These are phyloP conservation scores for Aradus depressus DNA, from an alignment of 2,888 invertebrate species.

Conservation along the genomic window DNA sequence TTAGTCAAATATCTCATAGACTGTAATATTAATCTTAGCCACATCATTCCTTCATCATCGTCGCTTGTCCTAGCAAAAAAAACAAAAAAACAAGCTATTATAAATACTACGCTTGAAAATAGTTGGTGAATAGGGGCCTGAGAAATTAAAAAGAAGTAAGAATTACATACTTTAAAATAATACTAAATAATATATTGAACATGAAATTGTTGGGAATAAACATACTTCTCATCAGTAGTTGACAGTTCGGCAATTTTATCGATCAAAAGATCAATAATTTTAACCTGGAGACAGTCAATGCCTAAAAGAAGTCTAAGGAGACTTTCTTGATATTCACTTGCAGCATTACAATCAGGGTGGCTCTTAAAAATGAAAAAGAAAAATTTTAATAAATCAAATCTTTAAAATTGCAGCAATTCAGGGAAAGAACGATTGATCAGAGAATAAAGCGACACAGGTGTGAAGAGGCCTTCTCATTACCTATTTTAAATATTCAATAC, in stretches of 20 bases:
- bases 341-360: slow-evolving; percentile 25
- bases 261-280: slow-evolving; percentile 48
- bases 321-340: slow-evolving; percentile 41
- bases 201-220: slow-evolving; percentile 1
- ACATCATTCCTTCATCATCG: slow-evolving; percentile 25
- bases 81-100: neutral
- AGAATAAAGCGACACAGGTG: too few species aligned
- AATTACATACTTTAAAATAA: neutral
- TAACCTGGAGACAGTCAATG: slow-evolving; percentile 48
- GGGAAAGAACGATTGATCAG: neutral
- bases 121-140: slow-evolving; percentile 11
- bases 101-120: neutral
- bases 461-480: too few species aligned
- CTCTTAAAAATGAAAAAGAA: slow-evolving; percentile 18
- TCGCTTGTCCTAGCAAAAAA: slow-evolving; percentile 3
- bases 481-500: too few species aligned
- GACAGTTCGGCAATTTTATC: slow-evolving; percentile 49
- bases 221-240: slow-evolving; percentile 36
- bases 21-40: slow-evolving; percentile 44
- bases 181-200: slow-evolving; percentile 2
- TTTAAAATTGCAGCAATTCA: neutral
- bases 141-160: neutral
- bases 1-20: slow-evolving; percentile 54
- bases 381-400: neutral
- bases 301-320: slow-evolving; percentile 52